Base-by-base conservation (phyloP, 2,113 vertebrate species). In the Oreochromis tanganicae region DNA sequence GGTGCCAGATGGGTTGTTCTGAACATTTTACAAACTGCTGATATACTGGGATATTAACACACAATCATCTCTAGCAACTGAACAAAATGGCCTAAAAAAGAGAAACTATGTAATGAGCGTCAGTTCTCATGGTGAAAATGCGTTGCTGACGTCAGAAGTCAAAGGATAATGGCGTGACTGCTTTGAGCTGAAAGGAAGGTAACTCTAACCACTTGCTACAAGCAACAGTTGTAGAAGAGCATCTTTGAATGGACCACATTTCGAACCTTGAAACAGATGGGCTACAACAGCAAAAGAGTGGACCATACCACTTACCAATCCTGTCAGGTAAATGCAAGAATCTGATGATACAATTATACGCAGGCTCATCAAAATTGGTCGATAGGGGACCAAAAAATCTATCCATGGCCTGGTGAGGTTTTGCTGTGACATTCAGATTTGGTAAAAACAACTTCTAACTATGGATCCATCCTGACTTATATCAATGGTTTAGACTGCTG, bases 311-410 rank as follows among this genome's bases (percentile, higher is more conserved):
- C n/a, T 43, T 1, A 24, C 12, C 38, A 46, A 2, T 66, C 9
- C 61, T n/a, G 61, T 66, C 32, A 66, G 32, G 17, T 66, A 38
- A 38, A 36, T 38, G 34, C 17, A 38, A 10, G 34, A n/a, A 0
- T n/a, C 32, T n/a, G 17, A 66, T 19, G 61, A 36, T 66, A 66
- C 32, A 66, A 12, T 38, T 66, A 19, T 59, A 12, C 6, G 10
- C 2, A 12, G 34, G 10, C 19, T 66, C 17, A 1, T n/a, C 61
- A 38, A 66, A 38, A 36, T 4, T 66, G 61, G 32, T 7, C 9
- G 3, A 63, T 1, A 0, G 17, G n/a, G 32, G 32, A 66, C 17
- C 17, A 36, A n/a, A 66, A n/a, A 66, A 66, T 3, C 1, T 0
- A 38, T 68, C 19, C 63, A 0, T n/a, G 32, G 61, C 2, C 32